These are phyloP conservation scores for Cyanoramphus novaezelandiae DNA, from an alignment of 2,113 vertebrate genomes.

Conservation along the genomic window DNA sequence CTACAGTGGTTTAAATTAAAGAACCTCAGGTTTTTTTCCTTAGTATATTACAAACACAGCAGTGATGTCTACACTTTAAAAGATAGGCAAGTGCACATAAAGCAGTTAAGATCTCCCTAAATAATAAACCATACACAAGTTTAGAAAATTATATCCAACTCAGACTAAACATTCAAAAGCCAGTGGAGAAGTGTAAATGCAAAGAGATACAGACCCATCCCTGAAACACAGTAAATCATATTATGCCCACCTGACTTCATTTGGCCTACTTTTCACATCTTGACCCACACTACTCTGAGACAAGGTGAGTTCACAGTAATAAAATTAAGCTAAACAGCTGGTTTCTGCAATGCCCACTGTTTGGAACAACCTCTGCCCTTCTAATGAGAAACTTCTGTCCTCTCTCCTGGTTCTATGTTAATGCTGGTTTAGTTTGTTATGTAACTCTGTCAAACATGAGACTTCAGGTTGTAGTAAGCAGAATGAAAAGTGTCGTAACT, in stretches of 20 bases:
- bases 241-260: neutral
- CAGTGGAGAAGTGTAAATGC: neutral
- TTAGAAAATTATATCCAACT: neutral
- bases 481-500: neutral
- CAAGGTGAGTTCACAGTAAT: neutral
- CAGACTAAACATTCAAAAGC: neutral
- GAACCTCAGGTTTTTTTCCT: neutral
- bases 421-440: neutral
- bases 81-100: neutral
- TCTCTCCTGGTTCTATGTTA: neutral
- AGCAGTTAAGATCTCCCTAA: neutral
- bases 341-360: neutral
- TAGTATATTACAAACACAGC: neutral
- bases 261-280: neutral
- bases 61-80: neutral
- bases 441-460: neutral
- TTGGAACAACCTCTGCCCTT: neutral
- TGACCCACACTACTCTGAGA: neutral
- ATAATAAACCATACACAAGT: neutral
- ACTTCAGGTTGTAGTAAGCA: neutral
- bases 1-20: constrained; percentile 21
- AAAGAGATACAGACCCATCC: neutral
- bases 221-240: neutral
- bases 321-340: neutral
- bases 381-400: neutral